Conservation (phyloP, 2,888 invertebrate species). For the Chaetoderma sp. region DNA sequence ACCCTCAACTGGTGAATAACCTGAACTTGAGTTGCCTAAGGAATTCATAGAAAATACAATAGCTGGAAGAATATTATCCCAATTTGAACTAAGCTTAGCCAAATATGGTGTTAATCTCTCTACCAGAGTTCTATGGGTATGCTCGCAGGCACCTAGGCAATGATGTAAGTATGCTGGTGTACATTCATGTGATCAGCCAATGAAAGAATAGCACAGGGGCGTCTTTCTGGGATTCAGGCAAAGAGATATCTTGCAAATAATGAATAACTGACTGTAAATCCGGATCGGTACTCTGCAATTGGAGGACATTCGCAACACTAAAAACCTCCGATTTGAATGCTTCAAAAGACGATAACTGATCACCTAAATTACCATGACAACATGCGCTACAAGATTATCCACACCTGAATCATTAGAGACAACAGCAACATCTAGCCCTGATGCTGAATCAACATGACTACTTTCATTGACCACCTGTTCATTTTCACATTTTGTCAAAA, state of each 20-base stretch:
- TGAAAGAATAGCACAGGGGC: slow-evolving; percentile 34
- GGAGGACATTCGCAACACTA: slow-evolving; percentile 7
- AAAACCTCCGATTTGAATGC: background rate
- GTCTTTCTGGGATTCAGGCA: slow-evolving; percentile 29
- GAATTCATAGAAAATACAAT: slow-evolving; percentile 2
- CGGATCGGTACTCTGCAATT: slow-evolving; percentile 17
- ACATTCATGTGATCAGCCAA: too few relatives aligned
- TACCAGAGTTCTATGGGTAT: background rate
- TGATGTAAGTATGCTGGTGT: slow-evolving; percentile 4
- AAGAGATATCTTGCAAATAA: slow-evolving; percentile 5
- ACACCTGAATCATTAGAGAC: too few relatives aligned
- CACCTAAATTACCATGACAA: too few relatives aligned
- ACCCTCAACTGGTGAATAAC: slow-evolving; percentile 6
- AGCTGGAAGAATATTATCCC: background rate
- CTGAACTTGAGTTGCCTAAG: background rate
- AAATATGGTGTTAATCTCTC: background rate
- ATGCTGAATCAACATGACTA: too few relatives aligned
- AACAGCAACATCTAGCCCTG: too few relatives aligned
- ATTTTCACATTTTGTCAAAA: too few relatives aligned
- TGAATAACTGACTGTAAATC: slow-evolving; percentile 18
- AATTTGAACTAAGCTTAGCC: background rate
- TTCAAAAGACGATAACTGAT: too few relatives aligned
- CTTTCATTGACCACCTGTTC: too few relatives aligned
- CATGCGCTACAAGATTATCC: too few relatives aligned
- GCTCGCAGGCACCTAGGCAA: slow-evolving; percentile 1